Percentiles rank a stretch among this genome's conserved stretches.
phyloP scores from a whole-genome alignment of 2,888 invertebrate species.

The Acanthacorydalis orientalis region DNA sequence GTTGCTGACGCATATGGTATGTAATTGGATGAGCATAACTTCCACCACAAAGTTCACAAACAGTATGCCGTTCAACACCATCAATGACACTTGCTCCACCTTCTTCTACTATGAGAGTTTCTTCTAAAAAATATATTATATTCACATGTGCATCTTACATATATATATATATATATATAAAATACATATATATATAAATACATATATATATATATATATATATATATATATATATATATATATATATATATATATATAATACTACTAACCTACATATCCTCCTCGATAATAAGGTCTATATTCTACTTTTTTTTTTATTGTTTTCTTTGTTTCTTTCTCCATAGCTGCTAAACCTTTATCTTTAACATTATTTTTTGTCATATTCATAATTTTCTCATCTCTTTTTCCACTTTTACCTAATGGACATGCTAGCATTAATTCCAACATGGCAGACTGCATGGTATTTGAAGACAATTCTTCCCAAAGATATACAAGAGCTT shows the following conservation, averaged over 20 bases:
- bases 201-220: too few relatives aligned
- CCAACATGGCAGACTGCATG: slow-evolving; percentile 46
- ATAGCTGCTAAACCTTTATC: slow-evolving; percentile 21
- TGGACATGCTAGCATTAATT: slow-evolving; percentile 41
- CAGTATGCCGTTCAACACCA: slow-evolving; percentile 17
- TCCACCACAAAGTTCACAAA: slow-evolving; percentile 79
- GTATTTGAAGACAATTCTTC: slow-evolving; percentile 61
- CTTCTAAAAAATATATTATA: slow-evolving; percentile 20
- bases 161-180: too few relatives aligned
- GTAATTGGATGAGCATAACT: slow-evolving; percentile 65
- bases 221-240: too few relatives aligned
- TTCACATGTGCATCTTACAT: too few relatives aligned
- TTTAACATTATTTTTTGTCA: slow-evolving; percentile 22
- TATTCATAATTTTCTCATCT: slow-evolving; percentile 16
- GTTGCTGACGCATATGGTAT: slow-evolving; percentile 78
- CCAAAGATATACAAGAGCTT: slow-evolving; percentile 80
- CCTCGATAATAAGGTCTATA: slow-evolving; percentile 2
- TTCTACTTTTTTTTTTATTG: slow-evolving; percentile 34
- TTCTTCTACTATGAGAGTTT: slow-evolving; percentile 12
- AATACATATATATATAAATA: too few relatives aligned
- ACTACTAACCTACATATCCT: neutral
- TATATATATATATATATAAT: too few relatives aligned
- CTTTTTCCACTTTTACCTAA: slow-evolving; percentile 17
- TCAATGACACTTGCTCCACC: slow-evolving; percentile 15
- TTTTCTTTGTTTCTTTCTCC: slow-evolving; percentile 32